Conservation (phyloP, 2,797 vertebrate species). For the Chiloscyllium punctatum region DNA sequence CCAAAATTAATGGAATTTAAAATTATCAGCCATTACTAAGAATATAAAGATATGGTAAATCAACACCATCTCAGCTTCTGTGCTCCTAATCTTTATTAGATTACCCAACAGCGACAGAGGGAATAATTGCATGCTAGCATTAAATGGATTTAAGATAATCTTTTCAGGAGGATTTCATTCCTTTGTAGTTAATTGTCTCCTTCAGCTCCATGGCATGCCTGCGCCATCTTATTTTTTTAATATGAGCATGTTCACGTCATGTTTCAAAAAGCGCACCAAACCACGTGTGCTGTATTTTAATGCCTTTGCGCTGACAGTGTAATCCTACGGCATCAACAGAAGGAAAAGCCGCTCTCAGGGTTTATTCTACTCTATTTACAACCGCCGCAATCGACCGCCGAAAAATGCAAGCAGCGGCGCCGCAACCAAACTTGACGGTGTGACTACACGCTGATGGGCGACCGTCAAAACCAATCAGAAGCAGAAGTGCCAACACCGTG, state of each 20-base stretch:
- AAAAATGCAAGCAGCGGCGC: no score
- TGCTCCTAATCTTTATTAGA: no score
- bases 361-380: neutral
- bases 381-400: no score
- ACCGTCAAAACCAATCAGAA: neutral
- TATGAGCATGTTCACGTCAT: neutral
- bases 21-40: neutral
- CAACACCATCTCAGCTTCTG: neutral
- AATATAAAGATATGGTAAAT: neutral
- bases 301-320: neutral
- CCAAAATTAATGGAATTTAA: neutral
- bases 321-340: neutral
- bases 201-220: neutral
- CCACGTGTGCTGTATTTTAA: neutral
- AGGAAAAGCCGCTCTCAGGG: neutral
- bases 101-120: neutral
- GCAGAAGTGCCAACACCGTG: rapidly evolving
- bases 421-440: neutral
- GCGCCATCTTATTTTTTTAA: conserved; percentile 11
- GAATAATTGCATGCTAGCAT: neutral
- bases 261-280: neutral
- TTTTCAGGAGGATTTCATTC: neutral
- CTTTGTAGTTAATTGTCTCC: neutral
- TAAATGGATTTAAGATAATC: neutral
- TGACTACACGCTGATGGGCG: neutral